Evolutionary conservation across 2,888 invertebrate genomes (phyloP), one percentile per base, ranked within the genome.

Genomic region (Alcis repandata): DNA sequence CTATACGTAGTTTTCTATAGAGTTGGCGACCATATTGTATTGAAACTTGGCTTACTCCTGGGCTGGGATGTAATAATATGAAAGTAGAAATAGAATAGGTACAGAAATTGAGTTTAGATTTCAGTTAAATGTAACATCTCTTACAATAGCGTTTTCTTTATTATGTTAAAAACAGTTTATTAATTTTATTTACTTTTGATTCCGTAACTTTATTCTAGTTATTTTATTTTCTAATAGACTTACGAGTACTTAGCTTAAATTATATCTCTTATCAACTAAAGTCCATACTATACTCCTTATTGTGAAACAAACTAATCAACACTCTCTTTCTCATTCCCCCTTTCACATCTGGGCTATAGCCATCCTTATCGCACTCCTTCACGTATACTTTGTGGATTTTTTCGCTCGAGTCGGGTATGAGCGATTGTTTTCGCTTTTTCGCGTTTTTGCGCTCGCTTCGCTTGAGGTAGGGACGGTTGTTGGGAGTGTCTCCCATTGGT

Each of bases 251-350:
- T 40, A 43, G 27, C n/a, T n/a, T n/a, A n/a, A n/a, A n/a, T n/a
- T n/a, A 43, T 40, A 11, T 45, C 17, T 9, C 22, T 6, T 27
- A 27, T 67, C 66, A 79, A 33, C 76, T 74, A 10, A 76, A 76
- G 68, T 91, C 90, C 84, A 91, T 86, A 57, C 80, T 80, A 68
- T 89, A 91, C 68, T 91, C 89, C 61, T 87, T 89, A 74, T 88
- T 87, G 73, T 88, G 87, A 72, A 91, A 89, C 69, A 89, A 72
- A 68, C 91, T 89, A 53, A 88, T 84, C 66, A 89, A 74, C 46
- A 88, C 83, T 52, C 79, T 84, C 73, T 86, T 87, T 83, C 88
- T 86, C 84, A 88, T 87, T 78, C 82, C 86, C 6, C 76, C 85
- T 15, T 64, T 68, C 2, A 69, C 64, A 2, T 83, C 84, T 1